Evolutionary conservation across 2,888 invertebrate genomes (phyloP), one percentile per base, ranked within the genome.

Genomic region (Drosophila pegasa): DNA sequence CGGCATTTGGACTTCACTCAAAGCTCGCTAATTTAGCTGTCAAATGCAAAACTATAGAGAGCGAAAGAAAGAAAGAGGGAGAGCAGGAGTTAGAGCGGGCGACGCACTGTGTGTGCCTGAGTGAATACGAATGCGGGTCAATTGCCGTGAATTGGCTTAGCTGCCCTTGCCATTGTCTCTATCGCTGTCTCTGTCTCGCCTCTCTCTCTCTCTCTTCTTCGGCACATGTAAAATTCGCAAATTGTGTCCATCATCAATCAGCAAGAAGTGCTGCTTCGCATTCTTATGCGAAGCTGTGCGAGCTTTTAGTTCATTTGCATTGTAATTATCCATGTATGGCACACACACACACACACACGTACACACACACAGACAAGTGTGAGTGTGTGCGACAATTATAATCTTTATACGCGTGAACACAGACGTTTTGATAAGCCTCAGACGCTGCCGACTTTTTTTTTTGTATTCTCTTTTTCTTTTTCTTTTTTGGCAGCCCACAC

Each of bases 391-490:
- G 37, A 50, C 77, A 77, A 73, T 74, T 79, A 80, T 70, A 74
- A 80, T 79, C 80, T 74, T 63, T 29, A 60, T 72, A 67, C 56
- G 63, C 61, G 52, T 60, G 58, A 69, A 51, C 59, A 58, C 63
- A 66, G 61, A 74, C 61, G 52, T 75, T 68, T 67, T 80, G 66
- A 80, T 80, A 79, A 80, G 73, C 83, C 52, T 35, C 56, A 72
- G 56, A 72, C 54, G 38, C 43, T 35, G 52, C 38, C 27, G 31
- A 12, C 22, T 27, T 40, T 45, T 51, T 29, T 40, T 51, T 2
- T 35, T 7, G 10, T 18, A 12, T 25, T 35, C 16, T 16, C 5
- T 16, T 1, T 33, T 22, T n/a, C 4, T 22, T 38, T 4, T 18
- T 37, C 22, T 14, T 18, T 51, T 37, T 38, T 38, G 31, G 41